Base-by-base conservation (phyloP, 2,797 vertebrate genomes). In the Menidia menidia region DNA sequence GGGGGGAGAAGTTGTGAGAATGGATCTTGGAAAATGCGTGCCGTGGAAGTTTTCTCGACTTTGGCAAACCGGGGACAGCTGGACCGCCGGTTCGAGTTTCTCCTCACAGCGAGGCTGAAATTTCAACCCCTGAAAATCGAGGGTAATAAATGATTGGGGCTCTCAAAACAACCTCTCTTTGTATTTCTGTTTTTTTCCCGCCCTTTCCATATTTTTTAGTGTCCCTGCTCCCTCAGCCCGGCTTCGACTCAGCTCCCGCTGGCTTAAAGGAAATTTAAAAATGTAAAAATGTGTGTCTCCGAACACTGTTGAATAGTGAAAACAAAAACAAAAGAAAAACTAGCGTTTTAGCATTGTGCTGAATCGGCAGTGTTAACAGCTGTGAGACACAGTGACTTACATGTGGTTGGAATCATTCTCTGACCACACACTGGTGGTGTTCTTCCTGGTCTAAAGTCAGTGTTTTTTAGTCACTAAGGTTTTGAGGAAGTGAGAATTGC, bases 401-500 rank as follows among this genome's bases (percentile, higher is more conserved):
- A 81, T 80, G 60, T 89, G 89, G 83, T 85, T 68, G 64, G 83
- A 83, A 85, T 88, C 73, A 82, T 81, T 91, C 77, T 75, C 75
- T 81, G 66, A 89, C 86, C 84, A 50, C 86, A 50, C 86, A 78
- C 77, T 48, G 62, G 60, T 75, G 19, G 48, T 41, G 80, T 85
- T 92, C 79, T 80, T 88, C 82, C 88, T 90, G 87, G 90, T 91
- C 84, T 82, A 62, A 68, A 81, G 75, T 90, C 83, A 73, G 2
- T 75, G 71, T 89, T 88, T 88, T 88, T 83, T 35, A 52, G 60
- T 72, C 68, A 71, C 75, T 55, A 79, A 81, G 80, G 78, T 88
- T 94, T 89, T 88, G 82, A 87, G 93, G 93, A 94, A 94, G 92
- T 81, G 88, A 92, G 81, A 86, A 88, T 58, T 93, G 94, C 94